These are phyloP conservation scores for Enteromius unitaeniatus DNA, from an alignment of 2,797 vertebrate genomes.

Conservation along the genomic window DNA sequence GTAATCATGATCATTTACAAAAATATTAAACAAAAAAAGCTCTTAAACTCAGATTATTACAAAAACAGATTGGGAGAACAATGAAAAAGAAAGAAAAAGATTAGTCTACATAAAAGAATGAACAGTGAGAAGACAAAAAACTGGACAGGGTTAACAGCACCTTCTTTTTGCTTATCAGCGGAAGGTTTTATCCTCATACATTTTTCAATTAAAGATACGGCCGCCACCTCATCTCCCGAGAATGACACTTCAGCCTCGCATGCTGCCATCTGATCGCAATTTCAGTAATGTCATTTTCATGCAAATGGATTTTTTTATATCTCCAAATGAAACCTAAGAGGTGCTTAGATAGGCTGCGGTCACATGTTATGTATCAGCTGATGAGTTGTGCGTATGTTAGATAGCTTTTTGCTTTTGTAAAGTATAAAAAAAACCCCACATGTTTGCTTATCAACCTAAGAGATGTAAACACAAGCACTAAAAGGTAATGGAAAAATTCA, in stretches of 20 bases:
- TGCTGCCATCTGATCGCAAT: constrained; percentile 67
- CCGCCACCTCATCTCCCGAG: constrained; percentile 62
- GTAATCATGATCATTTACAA: background rate
- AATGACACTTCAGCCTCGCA: constrained; percentile 61
- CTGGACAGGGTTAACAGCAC: constrained; percentile 62
- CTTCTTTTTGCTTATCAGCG: constrained; percentile 65
- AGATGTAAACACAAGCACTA: constrained; percentile 56
- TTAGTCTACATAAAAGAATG: constrained; percentile 34
- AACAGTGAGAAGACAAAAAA: constrained; percentile 67
- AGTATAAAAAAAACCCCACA: constrained; percentile 41
- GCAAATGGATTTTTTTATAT: constrained; percentile 65
- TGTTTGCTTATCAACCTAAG: constrained; percentile 51
- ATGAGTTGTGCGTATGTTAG: constrained; percentile 47
- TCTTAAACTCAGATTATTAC: constrained; percentile 13
- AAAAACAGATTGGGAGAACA: constrained; percentile 38
- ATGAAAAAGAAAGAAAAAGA: constrained; percentile 13
- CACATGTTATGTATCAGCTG: constrained; percentile 56
- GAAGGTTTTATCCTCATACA: constrained; percentile 63
- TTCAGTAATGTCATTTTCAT: constrained; percentile 74
- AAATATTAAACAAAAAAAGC: background rate
- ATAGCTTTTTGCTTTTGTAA: background rate
- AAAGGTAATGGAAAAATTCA: constrained; percentile 54
- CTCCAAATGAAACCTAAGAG: constrained; percentile 56
- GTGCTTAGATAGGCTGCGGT: constrained; percentile 41
- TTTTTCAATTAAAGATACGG: constrained; percentile 73